Percentiles rank a stretch among this genome's conserved stretches.
Conservation (phyloP, 2,888 invertebrate genomes). For the Ornithoptera alexandrae region DNA sequence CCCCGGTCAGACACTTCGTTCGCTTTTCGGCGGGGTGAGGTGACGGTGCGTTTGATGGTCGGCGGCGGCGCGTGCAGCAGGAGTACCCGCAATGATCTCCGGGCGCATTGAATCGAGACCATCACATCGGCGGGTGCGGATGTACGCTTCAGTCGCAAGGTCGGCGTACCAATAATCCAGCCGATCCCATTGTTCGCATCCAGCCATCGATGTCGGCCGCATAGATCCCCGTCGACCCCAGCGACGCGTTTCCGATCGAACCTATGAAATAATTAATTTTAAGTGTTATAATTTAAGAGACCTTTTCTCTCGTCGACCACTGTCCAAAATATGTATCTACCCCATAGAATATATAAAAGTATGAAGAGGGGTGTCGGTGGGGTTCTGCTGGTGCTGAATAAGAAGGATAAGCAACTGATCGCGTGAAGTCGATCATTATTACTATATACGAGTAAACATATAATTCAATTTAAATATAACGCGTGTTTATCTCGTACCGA, state of each 20-base stretch:
- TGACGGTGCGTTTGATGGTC: conserved; percentile 10
- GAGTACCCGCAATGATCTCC: conserved; percentile 24
- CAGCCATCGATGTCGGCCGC: conserved; percentile 45
- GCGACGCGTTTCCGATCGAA: no score
- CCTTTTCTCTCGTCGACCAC: no score
- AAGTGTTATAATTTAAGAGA: no score
- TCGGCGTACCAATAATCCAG: conserved; percentile 49
- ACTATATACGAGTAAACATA: not conserved
- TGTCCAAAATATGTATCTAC: no score
- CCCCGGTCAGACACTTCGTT: not conserved
- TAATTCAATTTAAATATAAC: not conserved
- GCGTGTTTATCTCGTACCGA: conserved; percentile 1
- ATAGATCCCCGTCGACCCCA: not conserved
- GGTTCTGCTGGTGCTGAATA: no score
- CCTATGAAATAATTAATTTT: no score
- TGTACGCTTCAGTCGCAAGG: conserved; percentile 67
- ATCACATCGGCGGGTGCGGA: conserved; percentile 53
- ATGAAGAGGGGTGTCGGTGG: no score
- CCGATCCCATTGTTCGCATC: conserved; percentile 26
- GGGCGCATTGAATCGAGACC: conserved; percentile 41
- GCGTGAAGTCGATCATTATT: not conserved
- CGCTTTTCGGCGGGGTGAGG: not conserved
- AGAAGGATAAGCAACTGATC: no score
- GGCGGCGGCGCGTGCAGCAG: conserved; percentile 17
- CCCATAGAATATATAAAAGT: no score